Conservation (phyloP, 2,888 invertebrate genomes). For the Xylocampa areola region DNA sequence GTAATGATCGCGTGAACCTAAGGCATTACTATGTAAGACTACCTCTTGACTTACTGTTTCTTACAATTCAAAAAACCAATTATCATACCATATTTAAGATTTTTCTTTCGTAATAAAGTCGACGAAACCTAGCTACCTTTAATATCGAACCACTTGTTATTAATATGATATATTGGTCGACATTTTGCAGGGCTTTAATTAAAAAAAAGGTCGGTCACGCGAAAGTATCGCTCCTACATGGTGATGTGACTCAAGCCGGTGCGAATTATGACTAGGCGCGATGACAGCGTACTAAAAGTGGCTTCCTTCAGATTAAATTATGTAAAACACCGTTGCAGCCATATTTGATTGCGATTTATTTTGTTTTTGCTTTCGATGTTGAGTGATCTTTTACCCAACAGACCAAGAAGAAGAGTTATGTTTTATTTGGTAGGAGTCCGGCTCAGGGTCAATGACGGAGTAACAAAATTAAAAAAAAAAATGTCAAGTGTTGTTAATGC, state of each 20-base stretch:
- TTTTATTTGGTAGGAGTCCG: no score
- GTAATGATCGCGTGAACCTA: no score
- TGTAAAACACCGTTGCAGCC: slow-evolving; percentile 17
- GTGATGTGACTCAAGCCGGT: slow-evolving; percentile 24
- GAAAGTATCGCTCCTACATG: slow-evolving; percentile 43
- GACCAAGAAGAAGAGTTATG: no score
- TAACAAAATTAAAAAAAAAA: no score
- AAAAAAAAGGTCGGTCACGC: slow-evolving; percentile 64
- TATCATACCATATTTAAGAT: no score
- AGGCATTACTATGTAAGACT: no score
- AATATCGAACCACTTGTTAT: slow-evolving; percentile 57
- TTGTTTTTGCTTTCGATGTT: background rate
- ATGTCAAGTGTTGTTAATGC: no score
- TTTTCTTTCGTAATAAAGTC: slow-evolving; percentile 22
- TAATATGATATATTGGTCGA: slow-evolving; percentile 64
- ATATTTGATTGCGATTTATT: slow-evolving; percentile 7
- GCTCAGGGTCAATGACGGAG: no score
- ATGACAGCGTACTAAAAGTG: slow-evolving; percentile 55
- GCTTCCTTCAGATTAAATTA: slow-evolving; percentile 34
- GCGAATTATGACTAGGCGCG: slow-evolving; percentile 40
- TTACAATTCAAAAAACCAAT: no score
- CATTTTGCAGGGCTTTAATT: slow-evolving; percentile 65
- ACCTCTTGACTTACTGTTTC: no score
- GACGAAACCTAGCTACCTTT: slow-evolving; percentile 41
- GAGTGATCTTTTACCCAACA: background rate